Base-by-base conservation (phyloP, 1,140 invertebrate species). In the Megalonaias nervosa region DNA sequence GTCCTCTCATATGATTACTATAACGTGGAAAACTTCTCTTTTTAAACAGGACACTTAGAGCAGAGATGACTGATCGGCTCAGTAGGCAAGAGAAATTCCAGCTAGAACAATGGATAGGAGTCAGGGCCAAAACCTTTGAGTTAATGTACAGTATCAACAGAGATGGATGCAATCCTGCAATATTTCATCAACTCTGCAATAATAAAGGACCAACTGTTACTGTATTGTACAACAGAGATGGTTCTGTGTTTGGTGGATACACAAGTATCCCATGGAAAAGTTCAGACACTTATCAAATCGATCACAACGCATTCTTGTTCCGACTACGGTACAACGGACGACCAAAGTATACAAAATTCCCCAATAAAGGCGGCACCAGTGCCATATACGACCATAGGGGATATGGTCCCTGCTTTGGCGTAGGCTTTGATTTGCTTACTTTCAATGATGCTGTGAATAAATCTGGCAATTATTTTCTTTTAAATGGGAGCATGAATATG, bases 121-220 rank as follows among this genome's bases (percentile, higher is more conserved):
- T 0, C 9, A 55, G 62, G 55, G 15, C n/a, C 14, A 78, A 78
- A 56, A 12, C 21, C 38, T 81, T 75, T 67, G 11, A 26, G 17
- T 62, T 81, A 55, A 31, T 83, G 55, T 84, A 82, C 67, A 81
- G 74, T 48, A 75, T 72, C 4, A 74, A 58, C 26, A 67, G 57
- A 56, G 77, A 84, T 58, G 81, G 81, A 1, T 79, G 74, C 58
- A 65, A 26, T 58, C 26, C 75, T 13, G 19, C 26, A 26, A 77
- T 31, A n/a, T 84, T 84, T 72, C 81, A 84, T 69, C 56, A 72
- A 61, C 65, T 68, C 12, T 84, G 83, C 74, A 75, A 84, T 60
- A 69, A 76, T 23, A 62, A 78, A 61, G 81, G 81, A 5, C 77
- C 81, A 23, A 84, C 83, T 31, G 66, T 83, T 13, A 81, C 81